Conservation (phyloP, 2,797 vertebrate species). For the Leptoclinus maculatus region DNA sequence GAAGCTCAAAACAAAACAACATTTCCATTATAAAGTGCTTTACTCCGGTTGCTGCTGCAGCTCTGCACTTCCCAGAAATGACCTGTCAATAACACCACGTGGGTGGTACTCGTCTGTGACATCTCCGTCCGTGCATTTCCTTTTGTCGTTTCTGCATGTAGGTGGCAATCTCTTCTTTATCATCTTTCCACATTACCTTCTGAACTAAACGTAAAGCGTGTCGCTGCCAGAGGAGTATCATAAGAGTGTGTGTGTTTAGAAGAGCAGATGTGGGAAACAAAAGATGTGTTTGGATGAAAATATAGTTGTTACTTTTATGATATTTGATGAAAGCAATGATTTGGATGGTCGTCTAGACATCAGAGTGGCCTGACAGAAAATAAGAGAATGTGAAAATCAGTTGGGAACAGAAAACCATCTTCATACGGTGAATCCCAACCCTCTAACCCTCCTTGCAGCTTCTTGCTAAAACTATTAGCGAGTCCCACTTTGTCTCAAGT, state of each 20-base stretch:
- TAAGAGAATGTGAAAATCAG: neutral
- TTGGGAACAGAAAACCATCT: neutral
- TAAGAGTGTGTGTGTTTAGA: neutral
- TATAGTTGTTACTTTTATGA: neutral
- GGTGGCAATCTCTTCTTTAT: neutral
- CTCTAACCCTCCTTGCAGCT: neutral
- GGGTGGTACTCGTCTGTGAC: neutral
- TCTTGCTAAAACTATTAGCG: neutral
- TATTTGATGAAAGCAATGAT: neutral
- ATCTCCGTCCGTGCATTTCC: neutral
- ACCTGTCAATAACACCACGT: neutral
- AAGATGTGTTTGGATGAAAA: conserved; percentile 6
- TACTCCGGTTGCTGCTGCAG: neutral
- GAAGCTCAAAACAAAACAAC: neutral
- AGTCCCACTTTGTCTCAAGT: conserved; percentile 12
- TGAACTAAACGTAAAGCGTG: conserved; percentile 31
- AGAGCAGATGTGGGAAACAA: neutral
- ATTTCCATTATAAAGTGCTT: neutral
- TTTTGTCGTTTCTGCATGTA: conserved; percentile 11
- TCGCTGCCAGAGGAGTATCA: neutral
- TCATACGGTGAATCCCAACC: neutral
- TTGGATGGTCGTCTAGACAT: neutral
- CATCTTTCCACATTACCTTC: neutral
- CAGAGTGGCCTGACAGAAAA: neutral
- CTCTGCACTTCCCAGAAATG: neutral